phyloP scores from a whole-genome alignment of 2,888 invertebrate genomes.

The Cataglyphis rosenhaueri region DNA sequence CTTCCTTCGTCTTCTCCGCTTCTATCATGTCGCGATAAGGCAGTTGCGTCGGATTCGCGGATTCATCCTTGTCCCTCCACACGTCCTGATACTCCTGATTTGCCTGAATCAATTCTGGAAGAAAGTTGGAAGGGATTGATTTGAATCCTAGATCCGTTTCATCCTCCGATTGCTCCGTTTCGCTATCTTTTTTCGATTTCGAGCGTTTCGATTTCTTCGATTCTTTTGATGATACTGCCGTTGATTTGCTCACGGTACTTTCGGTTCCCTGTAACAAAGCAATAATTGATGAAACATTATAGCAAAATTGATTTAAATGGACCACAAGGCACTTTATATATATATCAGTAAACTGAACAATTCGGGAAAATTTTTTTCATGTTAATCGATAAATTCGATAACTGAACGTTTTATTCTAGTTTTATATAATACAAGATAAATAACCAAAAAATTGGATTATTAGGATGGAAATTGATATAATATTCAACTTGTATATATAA shows the following conservation, averaged over 20 bases:
- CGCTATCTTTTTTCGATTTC: constrained; percentile 89
- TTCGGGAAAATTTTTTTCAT: background rate
- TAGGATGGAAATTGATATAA: background rate
- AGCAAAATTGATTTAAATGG: background rate
- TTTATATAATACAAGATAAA: background rate
- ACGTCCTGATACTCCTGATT: constrained; percentile 93
- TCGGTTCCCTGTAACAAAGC: constrained; percentile 88
- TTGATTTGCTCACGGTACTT: constrained; percentile 93
- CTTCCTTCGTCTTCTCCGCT: constrained; percentile 92
- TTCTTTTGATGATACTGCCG: constrained; percentile 90
- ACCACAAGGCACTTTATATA: background rate
- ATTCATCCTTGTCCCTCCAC: constrained; percentile 94
- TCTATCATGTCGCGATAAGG: constrained; percentile 94
- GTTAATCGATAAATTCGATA: background rate
- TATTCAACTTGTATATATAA: background rate
- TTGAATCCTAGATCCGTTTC: constrained; percentile 89
- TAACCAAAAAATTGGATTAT: background rate
- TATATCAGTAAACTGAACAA: background rate
- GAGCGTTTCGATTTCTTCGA: constrained; percentile 91
- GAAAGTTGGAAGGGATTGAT: constrained; percentile 90
- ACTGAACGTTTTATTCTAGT: background rate
- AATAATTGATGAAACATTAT: background rate
- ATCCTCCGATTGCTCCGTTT: constrained; percentile 88
- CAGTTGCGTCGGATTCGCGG: constrained; percentile 90
- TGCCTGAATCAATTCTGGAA: constrained; percentile 90